These are phyloP conservation scores for Xestia sexstrigata DNA, from an alignment of 2,888 invertebrate species.

Conservation along the genomic window DNA sequence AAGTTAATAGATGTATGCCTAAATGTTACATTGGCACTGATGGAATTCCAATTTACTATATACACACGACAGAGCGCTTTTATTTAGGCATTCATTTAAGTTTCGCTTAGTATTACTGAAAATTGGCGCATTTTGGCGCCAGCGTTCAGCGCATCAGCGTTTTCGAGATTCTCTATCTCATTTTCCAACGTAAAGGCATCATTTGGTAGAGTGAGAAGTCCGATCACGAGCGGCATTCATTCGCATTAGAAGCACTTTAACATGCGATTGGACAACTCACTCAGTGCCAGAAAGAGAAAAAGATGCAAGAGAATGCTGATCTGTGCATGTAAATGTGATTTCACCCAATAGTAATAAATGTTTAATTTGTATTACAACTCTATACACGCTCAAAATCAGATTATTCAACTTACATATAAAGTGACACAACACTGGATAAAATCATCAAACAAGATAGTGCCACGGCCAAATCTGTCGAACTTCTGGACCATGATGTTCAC, in stretches of 20 bases:
- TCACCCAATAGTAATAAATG: neutral
- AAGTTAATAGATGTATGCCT: neutral
- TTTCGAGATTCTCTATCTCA: neutral
- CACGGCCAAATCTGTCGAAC: slow-evolving; percentile 97
- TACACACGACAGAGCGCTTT: neutral
- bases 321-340: neutral
- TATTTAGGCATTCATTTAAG: neutral
- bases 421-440: slow-evolving; percentile 99
- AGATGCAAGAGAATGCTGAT: neutral
- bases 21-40: neutral
- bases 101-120: neutral
- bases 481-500: slow-evolving; percentile 96
- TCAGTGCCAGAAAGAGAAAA: neutral
- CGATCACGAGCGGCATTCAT: neutral
- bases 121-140: neutral
- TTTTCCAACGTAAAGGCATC: neutral
- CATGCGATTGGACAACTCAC: neutral
- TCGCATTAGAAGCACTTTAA: neutral
- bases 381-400: neutral
- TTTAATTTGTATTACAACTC: neutral
- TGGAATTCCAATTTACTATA: neutral
- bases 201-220: neutral
- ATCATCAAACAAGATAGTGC: slow-evolving; percentile 98
- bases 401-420: slow-evolving; percentile 94
- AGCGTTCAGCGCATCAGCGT: too few species aligned